These are phyloP conservation scores for Philopotamus ludificatus DNA, from an alignment of 1,140 invertebrate species.

Conservation along the genomic window DNA sequence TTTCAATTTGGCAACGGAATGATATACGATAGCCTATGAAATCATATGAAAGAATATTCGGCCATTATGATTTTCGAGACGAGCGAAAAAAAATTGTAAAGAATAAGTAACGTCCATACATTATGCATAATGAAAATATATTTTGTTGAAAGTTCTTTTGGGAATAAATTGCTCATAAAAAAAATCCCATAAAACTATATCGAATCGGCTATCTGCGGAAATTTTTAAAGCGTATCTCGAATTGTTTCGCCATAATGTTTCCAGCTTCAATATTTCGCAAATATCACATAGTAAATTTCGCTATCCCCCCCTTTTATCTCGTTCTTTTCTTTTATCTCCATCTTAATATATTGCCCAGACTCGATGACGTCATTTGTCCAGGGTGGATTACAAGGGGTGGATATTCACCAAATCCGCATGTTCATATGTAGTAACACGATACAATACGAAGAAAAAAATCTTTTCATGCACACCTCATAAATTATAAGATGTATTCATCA, in stretches of 20 bases:
- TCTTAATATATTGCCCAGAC: not conserved
- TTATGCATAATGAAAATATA: not conserved
- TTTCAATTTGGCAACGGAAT: too few relatives aligned
- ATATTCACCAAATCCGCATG: not conserved
- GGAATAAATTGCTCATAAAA: too few relatives aligned
- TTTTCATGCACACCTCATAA: not conserved
- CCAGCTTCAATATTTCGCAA: not conserved
- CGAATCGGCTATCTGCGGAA: not conserved
- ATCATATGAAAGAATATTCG: too few relatives aligned
- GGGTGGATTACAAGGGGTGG: not conserved
- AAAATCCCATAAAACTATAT: not conserved
- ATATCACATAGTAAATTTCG: not conserved
- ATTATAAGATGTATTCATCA: too few relatives aligned
- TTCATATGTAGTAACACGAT: not conserved
- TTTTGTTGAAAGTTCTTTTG: too few relatives aligned
- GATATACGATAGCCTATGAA: too few relatives aligned
- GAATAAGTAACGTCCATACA: too few relatives aligned
- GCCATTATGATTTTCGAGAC: too few relatives aligned
- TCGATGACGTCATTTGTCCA: not conserved
- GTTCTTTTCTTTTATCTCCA: not conserved
- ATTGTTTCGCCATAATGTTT: not conserved
- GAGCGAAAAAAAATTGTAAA: too few relatives aligned
- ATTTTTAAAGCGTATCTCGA: not conserved
- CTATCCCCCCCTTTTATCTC: not conserved
- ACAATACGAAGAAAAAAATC: not conserved